A percentile compares a stretch with the other conserved stretches of the same genome.
Conservation (phyloP, 2,797 vertebrate genomes). For the Capromys pilorides region DNA sequence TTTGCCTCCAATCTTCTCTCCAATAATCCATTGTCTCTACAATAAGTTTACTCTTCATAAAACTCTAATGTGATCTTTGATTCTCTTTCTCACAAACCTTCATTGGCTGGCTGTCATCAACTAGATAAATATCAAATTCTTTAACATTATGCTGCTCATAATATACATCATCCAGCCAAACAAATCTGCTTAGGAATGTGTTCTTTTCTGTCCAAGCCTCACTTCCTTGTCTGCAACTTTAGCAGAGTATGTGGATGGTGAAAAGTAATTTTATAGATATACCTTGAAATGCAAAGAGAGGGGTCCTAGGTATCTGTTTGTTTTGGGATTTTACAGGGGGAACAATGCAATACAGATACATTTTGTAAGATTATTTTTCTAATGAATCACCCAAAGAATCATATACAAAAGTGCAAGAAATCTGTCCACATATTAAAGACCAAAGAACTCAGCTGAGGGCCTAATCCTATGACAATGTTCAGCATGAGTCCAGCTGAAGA, state of each 20-base stretch:
- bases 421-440: too few relatives aligned
- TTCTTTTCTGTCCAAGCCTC: constrained; percentile 25
- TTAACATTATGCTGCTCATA: constrained; percentile 31
- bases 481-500: too few relatives aligned
- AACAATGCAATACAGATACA: too few relatives aligned
- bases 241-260: background rate
- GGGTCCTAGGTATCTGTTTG: background rate
- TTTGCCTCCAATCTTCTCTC: background rate
- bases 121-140: constrained; percentile 50
- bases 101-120: background rate
- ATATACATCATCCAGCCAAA: constrained; percentile 1
- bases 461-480: too few relatives aligned
- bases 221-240: constrained; percentile 7
- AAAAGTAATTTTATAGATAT: constrained; percentile 54
- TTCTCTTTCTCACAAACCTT: constrained; percentile 9
- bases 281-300: constrained; percentile 44
- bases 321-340: too few relatives aligned
- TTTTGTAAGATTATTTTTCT: too few relatives aligned
- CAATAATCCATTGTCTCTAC: background rate
- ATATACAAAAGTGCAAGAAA: too few relatives aligned
- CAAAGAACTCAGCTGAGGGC: too few relatives aligned
- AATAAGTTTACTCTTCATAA: background rate
- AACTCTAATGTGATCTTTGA: constrained; percentile 9
- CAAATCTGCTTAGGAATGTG: background rate
- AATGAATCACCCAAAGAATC: too few relatives aligned